These are phyloP conservation scores for Pycnonotus jocosus DNA, from an alignment of 2,113 vertebrate species.

Conservation along the genomic window DNA sequence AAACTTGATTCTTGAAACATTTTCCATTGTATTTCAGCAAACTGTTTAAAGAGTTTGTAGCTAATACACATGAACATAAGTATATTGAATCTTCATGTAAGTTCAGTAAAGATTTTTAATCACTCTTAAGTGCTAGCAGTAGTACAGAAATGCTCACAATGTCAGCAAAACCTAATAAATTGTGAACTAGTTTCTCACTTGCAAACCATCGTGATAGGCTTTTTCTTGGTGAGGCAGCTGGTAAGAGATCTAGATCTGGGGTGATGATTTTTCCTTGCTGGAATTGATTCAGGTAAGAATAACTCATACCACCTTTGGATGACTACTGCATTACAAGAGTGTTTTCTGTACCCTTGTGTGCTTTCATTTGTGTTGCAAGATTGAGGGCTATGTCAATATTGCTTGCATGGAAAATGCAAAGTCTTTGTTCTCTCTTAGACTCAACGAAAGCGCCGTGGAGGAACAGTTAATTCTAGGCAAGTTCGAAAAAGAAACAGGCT, in stretches of 20 bases:
- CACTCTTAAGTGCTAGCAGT: neutral
- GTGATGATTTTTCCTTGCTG: neutral
- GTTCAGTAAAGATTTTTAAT: neutral
- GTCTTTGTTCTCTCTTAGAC: neutral
- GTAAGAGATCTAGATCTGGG: neutral
- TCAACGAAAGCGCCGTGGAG: slow-evolving; percentile 71
- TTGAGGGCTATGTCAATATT: rapidly evolving
- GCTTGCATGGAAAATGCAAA: neutral
- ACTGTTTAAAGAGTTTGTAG: neutral
- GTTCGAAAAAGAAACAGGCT: slow-evolving; percentile 64
- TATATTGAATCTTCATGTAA: neutral
- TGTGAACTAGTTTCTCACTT: neutral
- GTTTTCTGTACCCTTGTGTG: neutral
- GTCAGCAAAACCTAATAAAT: neutral
- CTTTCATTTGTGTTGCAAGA: neutral
- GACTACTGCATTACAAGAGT: neutral
- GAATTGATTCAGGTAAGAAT: rapidly evolving
- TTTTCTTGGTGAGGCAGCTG: neutral
- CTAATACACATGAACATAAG: neutral
- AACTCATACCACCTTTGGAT: neutral
- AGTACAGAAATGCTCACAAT: neutral
- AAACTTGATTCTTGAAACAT: neutral
- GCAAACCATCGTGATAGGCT: neutral
- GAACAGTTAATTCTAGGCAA: slow-evolving; percentile 66
- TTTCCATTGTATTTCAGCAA: neutral